Conservation (phyloP, 2,888 invertebrate species). For the Hirudinaria manillensis region DNA sequence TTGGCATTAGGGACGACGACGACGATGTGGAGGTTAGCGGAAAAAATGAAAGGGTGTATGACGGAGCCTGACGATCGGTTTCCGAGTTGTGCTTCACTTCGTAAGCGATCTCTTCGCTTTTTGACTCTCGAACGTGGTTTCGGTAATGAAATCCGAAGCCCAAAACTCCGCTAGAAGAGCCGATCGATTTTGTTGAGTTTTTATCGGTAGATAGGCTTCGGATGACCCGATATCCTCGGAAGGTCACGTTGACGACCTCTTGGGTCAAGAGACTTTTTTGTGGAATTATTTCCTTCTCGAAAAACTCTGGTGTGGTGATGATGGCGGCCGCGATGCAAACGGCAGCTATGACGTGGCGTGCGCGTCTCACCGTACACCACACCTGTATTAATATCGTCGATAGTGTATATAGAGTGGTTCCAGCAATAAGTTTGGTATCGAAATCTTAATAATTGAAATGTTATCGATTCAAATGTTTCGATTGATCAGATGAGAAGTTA, state of each 20-base stretch:
- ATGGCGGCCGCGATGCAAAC: constrained; percentile 62
- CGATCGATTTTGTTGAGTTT: neutral
- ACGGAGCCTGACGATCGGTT: neutral
- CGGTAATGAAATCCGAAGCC: neutral
- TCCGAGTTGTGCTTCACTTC: too few species aligned
- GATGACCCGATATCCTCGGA: too few species aligned
- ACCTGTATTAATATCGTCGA: constrained; percentile 52
- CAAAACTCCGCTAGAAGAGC: neutral
- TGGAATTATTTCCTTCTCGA: constrained; percentile 57
- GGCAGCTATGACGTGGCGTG: constrained; percentile 63
- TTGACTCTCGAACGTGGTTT: neutral
- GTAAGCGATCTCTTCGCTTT: too few species aligned
- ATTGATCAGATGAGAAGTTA: too few species aligned
- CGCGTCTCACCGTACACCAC: constrained; percentile 66
- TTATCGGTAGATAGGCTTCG: too few species aligned
- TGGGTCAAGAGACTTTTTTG: neutral
- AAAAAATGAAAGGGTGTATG: neutral
- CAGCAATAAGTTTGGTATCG: too few species aligned
- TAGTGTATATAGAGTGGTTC: too few species aligned
- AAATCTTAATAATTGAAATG: too few species aligned
- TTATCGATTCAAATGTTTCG: neutral
- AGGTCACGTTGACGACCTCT: too few species aligned
- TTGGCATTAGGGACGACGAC: neutral
- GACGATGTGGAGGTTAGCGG: neutral
- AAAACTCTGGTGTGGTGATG: constrained; percentile 63